Evolutionary conservation across 2,113 vertebrate species (phyloP), one percentile per base, ranked within the genome.

Genomic region (Aptenodytes patagonicus): DNA sequence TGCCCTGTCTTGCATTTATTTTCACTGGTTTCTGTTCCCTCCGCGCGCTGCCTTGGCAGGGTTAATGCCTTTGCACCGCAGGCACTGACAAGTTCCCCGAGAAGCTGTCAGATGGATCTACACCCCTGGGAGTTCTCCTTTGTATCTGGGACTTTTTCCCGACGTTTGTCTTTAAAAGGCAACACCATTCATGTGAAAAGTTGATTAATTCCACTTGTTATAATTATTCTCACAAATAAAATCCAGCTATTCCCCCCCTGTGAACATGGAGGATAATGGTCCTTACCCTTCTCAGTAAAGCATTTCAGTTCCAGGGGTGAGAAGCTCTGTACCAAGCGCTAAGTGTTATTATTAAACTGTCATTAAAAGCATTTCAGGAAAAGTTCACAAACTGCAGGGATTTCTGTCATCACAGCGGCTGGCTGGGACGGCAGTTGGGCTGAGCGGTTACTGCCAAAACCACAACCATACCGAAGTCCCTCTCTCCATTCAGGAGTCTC

Each of bases 321-420:
- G 91, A n/a, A 95, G 83, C 89, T 92, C 92, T 69, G 96, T 44
- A 84, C 52, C 21, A 4, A 78, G 92, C 4, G 1, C 77, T 93
- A n/a, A 95, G 90, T 52, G 92, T 91, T 96, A 9, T 87, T 95
- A 96, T 97, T 96, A 94, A 93, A 78, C 77, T 87, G 94, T 82
- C 89, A 92, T 85, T 95, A 95, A 95, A 95, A 87, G 93, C 89
- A 13, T 92, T 95, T 96, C 92, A 79, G 87, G 86, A 40, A 36
- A 96, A 97, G 94, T 72, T 96, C 83, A 91, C 38, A 24, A 62
- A 15, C 95, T 38, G 65, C 93, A 65, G 94, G 86, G 77, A 76
- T 94, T 94, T 94, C 80, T 91, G 93, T 34, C 57, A 19, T 87
- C 81, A 7, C 87, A 61, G 89, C 31, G 1, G 42, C 93, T 8